phyloP scores from a whole-genome alignment of 2,113 vertebrate species.

The Prunella fulvescens region DNA sequence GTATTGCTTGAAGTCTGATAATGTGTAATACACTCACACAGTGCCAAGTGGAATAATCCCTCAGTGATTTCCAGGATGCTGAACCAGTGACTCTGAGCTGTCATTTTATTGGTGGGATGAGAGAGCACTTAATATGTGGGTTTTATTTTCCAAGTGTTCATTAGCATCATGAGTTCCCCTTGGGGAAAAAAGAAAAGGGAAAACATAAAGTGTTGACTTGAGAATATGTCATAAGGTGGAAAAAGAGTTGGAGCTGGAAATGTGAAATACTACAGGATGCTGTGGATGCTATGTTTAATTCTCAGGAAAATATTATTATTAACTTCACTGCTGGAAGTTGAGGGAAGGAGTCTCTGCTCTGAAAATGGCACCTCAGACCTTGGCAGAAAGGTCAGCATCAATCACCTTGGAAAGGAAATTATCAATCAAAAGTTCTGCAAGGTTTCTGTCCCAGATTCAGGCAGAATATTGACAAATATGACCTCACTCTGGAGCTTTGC shows the following conservation, averaged over 20 bases:
- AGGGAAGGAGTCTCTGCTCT: not conserved
- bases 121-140: not conserved
- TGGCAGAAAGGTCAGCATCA: slow-evolving; percentile 9
- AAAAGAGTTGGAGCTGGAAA: not conserved
- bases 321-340: not conserved
- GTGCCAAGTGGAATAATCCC: not conserved
- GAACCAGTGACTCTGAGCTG: not conserved
- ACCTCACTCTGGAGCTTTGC: not conserved
- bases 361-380: not conserved
- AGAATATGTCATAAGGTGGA: not conserved
- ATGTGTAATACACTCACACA: not conserved
- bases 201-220: not conserved
- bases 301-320: not conserved
- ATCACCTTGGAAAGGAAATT: not conserved
- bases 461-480: not conserved
- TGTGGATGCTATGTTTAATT: not conserved
- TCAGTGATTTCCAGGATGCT: not conserved
- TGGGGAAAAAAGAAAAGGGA: not conserved
- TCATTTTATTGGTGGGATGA: not conserved
- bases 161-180: not conserved
- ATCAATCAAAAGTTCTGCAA: not conserved
- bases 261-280: not conserved
- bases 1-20: not conserved
- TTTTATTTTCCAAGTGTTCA: not conserved
- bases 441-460: not conserved